Percentiles rank a stretch among this genome's conserved stretches.
These are phyloP conservation scores for Drosophila nigricruria DNA, from an alignment of 2,888 invertebrate genomes.

Conservation along the genomic window DNA sequence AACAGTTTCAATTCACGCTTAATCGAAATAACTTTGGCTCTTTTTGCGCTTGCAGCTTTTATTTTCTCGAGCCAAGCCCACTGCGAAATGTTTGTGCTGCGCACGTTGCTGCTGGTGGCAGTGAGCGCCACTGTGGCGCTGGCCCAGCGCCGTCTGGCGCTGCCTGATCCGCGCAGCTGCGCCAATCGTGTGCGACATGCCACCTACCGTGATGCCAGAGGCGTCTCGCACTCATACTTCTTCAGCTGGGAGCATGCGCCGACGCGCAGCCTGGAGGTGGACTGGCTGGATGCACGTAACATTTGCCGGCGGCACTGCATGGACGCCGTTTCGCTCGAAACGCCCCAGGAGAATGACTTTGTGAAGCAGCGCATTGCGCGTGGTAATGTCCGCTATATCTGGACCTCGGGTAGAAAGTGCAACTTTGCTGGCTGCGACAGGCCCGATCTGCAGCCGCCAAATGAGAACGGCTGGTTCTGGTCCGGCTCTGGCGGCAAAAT, in stretches of 20 bases:
- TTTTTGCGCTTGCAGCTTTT: conserved; percentile 29
- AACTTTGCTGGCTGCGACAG: conserved; percentile 96
- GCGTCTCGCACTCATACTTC: conserved; percentile 96
- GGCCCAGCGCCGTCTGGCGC: conserved; percentile 93
- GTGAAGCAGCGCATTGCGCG: conserved; percentile 94
- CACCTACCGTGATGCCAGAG: conserved; percentile 94
- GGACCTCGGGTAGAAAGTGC: conserved; percentile 96
- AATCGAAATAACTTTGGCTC: conserved; percentile 14
- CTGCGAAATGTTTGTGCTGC: conserved; percentile 80
- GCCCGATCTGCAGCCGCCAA: conserved; percentile 92
- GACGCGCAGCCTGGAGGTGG: conserved; percentile 93
- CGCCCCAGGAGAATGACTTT: conserved; percentile 95
- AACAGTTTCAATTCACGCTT: conserved; percentile 31
- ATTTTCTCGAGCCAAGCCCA: conserved; percentile 15
- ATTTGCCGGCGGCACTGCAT: conserved; percentile 96
- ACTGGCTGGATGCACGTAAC: conserved; percentile 96
- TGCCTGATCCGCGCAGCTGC: conserved; percentile 95
- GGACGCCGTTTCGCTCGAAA: conserved; percentile 96
- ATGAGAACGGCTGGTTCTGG: conserved; percentile 97
- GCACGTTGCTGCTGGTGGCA: conserved; percentile 87
- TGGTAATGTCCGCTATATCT: conserved; percentile 92
- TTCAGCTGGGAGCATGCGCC: conserved; percentile 96
- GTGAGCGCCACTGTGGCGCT: conserved; percentile 89
- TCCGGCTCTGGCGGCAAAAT: conserved; percentile 96
- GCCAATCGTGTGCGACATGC: conserved; percentile 95